Evolutionary conservation across 1,140 invertebrate species (phyloP).

Genomic region (Galendromus occidentalis): DNA sequence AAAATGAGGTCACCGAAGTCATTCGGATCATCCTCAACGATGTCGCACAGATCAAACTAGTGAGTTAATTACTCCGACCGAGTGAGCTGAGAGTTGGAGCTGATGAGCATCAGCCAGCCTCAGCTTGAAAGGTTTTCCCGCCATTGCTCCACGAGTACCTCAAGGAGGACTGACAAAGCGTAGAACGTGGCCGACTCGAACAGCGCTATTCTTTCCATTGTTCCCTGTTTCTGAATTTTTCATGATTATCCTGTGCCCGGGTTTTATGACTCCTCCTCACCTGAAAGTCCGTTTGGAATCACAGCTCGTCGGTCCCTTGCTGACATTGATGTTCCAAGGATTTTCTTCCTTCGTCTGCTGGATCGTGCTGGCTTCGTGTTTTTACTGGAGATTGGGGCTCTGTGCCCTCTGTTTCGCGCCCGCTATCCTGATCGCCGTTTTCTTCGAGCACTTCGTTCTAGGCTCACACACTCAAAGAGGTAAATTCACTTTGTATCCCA

Average conservation of each 20-base stretch:
- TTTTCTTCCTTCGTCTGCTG: not conserved
- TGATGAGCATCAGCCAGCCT: no score
- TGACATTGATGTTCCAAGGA: constrained; percentile 5
- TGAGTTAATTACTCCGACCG: not conserved
- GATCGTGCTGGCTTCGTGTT: not conserved
- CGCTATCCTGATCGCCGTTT: not conserved
- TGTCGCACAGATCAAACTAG: not conserved
- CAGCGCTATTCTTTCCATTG: no score
- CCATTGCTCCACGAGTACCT: no score
- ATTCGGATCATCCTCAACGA: not conserved
- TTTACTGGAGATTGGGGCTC: not conserved
- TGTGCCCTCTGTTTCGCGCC: constrained; percentile 1
- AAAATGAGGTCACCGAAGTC: not conserved
- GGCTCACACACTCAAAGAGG: not conserved
- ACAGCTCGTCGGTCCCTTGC: not conserved
- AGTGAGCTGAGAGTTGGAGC: no score
- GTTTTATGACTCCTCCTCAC: no score
- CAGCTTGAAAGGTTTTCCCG: no score
- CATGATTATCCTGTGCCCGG: no score
- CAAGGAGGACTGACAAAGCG: no score
- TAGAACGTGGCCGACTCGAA: not conserved
- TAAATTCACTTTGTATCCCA: no score
- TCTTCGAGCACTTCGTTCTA: not conserved
- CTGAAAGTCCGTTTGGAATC: not conserved
- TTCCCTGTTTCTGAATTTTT: no score